Base-by-base conservation (phyloP, 1,140 invertebrate genomes). In the Ganaspis sp. region DNA sequence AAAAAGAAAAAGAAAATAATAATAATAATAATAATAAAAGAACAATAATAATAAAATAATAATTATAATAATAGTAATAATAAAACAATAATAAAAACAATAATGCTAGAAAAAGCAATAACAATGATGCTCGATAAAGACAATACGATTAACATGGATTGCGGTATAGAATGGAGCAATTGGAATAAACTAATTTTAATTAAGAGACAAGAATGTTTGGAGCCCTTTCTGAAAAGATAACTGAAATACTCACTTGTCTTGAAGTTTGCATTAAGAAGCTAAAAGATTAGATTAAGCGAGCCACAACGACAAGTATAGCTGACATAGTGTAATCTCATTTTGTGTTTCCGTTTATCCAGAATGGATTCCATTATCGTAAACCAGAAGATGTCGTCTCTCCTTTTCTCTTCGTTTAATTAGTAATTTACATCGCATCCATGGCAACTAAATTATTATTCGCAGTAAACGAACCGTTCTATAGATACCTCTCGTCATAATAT, bases 321-420 rank as follows among this genome's bases (percentile, higher is more conserved):
- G 49, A 54, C 49, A 45, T 45, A 29, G 54, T 29, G 11, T 64
- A 64, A 64, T 64, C 54, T 64, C 11, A 64, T 64, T 64, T 64
- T 9, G 21, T 64, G 54, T 64, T 64, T 29, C 23, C 23, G 54
- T 26, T 64, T 29, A 64, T 64, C 54, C 54, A 23, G 11, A 64
- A 64, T 64, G 54, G 54, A 29, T 26, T 26, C 54, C 23, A 64
- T 64, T 15, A 64, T 64, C 54, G 54, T 29, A 64, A 64, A 29
- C 54, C 23, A 15, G 54, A 6, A 64, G 23, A 26, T 54, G 23
- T 29, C 26, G 21, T 19, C 23, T 23, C 23, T 58, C 3, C 12
- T 58, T 58, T 64, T 26, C 23, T 23, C 15, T 12, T 64, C 23
- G 23, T 64, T 64, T 29, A 29, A 64, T 29, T 64, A 29, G 21